Percentiles rank a stretch among this genome's conserved stretches.
Conservation (phyloP, 2,888 invertebrate species). For the Tetragonula carbonaria region DNA sequence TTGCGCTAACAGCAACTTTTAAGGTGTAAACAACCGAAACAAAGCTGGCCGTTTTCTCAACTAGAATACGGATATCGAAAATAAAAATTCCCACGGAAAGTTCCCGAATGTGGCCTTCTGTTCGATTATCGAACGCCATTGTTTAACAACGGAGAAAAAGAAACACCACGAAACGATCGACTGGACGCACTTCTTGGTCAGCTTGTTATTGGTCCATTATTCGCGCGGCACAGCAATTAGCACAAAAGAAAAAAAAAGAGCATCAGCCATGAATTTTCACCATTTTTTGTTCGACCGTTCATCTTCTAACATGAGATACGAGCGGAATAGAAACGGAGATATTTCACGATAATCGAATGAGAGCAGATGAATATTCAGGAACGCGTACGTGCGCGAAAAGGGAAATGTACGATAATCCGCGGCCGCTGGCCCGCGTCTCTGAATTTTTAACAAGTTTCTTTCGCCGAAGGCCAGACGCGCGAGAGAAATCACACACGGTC, state of each 20-base stretch:
- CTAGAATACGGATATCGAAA: neutral
- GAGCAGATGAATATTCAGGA: slow-evolving; percentile 60
- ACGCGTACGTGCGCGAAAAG: slow-evolving; percentile 45
- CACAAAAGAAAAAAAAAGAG: neutral
- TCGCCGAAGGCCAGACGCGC: slow-evolving; percentile 12
- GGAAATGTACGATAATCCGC: slow-evolving; percentile 54
- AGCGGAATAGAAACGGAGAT: slow-evolving; percentile 54
- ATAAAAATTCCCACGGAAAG: neutral
- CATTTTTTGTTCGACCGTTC: slow-evolving; percentile 3
- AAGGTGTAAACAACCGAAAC: neutral
- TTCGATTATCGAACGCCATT: neutral
- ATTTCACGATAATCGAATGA: slow-evolving; percentile 60
- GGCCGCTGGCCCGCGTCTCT: slow-evolving; percentile 19
- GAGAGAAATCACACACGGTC: slow-evolving; percentile 23
- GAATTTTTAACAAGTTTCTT: slow-evolving; percentile 51
- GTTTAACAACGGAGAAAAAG: neutral
- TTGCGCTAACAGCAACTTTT: neutral
- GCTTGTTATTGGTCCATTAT: neutral
- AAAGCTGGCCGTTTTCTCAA: neutral
- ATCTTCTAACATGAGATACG: slow-evolving; percentile 40
- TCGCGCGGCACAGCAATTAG: slow-evolving; percentile 21
- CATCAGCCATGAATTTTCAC: slow-evolving; percentile 19
- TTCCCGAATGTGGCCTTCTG: neutral
- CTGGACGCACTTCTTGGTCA: neutral
- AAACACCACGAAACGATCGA: neutral